phyloP scores from a whole-genome alignment of 2,888 invertebrate genomes.

The Gymnoscelis rufifasciata region DNA sequence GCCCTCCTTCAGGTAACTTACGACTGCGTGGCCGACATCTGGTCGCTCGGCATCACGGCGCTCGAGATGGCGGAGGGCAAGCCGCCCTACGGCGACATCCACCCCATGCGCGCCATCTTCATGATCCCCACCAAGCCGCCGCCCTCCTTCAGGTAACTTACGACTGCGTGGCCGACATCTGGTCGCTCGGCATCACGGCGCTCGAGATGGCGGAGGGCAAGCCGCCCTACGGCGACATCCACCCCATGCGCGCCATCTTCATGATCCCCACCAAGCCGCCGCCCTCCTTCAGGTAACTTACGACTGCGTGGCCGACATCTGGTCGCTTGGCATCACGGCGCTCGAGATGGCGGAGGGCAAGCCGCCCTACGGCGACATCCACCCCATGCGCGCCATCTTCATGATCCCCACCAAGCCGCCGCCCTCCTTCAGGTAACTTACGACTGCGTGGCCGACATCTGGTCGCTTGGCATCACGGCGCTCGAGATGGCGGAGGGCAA shows the following conservation, averaged over 20 bases:
- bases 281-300: slow-evolving; percentile 93
- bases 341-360: slow-evolving; percentile 99
- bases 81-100: slow-evolving; percentile 98
- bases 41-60: slow-evolving; percentile 98
- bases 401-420: slow-evolving; percentile 99
- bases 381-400: slow-evolving; percentile 97
- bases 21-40: slow-evolving; percentile 99
- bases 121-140: slow-evolving; percentile 99
- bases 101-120: slow-evolving; percentile 97
- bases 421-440: slow-evolving; percentile 93
- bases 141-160: slow-evolving; percentile 93
- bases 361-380: slow-evolving; percentile 98
- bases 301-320: slow-evolving; percentile 99
- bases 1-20: slow-evolving; percentile 93
- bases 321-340: slow-evolving; percentile 98
- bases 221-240: slow-evolving; percentile 98
- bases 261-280: slow-evolving; percentile 99
- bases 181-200: slow-evolving; percentile 98
- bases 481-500: slow-evolving; percentile 99
- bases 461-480: slow-evolving; percentile 98
- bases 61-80: slow-evolving; percentile 99
- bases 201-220: slow-evolving; percentile 99
- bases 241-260: slow-evolving; percentile 97
- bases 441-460: slow-evolving; percentile 99
- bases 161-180: slow-evolving; percentile 99